Evolutionary conservation across 2,888 invertebrate species (phyloP), one percentile per base, ranked within the genome.

Genomic region (Drosophila lacicola): DNA sequence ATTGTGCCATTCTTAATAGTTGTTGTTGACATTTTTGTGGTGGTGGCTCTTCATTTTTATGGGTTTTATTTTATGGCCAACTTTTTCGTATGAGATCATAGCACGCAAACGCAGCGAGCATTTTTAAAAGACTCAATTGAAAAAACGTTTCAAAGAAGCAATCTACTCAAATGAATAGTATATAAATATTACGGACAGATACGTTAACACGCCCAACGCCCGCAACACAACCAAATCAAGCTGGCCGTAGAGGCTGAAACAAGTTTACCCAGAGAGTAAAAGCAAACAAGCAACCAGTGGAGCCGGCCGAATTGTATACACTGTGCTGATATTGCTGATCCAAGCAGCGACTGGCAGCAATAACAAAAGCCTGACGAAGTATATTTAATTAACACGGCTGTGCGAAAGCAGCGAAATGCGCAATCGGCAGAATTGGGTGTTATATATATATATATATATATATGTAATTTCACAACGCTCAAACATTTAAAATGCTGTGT

Each of bases 61-160:
- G 62, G 50, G 2, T 14, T 39, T 5, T 42, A 42, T 58, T 46
- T 54, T 39, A 54, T 65, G 68, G 60, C 68, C 68, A 83, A 79
- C 84, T 79, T 81, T 84, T 79, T 77, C 70, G 69, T 87, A 87
- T 85, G 85, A 85, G 85, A 85, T 85, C 87, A 85, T 83, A 78
- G 45, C 70, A 73, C 63, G 71, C 70, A 80, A 74, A 66, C 69
- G 64, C 51, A 57, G 29, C 41, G 44, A 55, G 60, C 64, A 62
- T 54, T 62, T 51, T 67, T 70, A 64, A 45, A 41, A 55, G 60
- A 54, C 36, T 63, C 25, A 83, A 88, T 86, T 88, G 89, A 88
- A 87, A 88, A 86, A 88, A 83, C 74, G 39, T 70, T 60, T 67
- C 53, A 13, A 44, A 46, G 51, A 50, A 56, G 56, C 65, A 56